These are phyloP conservation scores for Pilophorus perplexus DNA, from an alignment of 2,888 invertebrate genomes.

Conservation along the genomic window DNA sequence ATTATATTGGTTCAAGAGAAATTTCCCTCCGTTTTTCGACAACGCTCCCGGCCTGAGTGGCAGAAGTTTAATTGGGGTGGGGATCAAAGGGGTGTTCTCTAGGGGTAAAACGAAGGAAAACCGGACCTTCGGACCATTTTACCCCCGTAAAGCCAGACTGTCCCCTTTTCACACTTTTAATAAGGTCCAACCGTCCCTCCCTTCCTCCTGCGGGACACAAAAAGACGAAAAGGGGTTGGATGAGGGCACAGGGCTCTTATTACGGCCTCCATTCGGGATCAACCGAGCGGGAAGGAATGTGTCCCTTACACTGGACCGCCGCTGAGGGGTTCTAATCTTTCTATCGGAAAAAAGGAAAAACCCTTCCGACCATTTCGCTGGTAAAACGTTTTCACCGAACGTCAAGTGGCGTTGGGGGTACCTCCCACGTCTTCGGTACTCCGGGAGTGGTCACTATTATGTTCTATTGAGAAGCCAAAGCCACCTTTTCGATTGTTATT, in stretches of 20 bases:
- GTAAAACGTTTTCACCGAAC: conserved; percentile 16
- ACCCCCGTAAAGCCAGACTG: not conserved
- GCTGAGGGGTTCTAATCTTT: conserved; percentile 24
- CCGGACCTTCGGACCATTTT: conserved; percentile 7
- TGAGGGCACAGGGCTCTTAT: conserved; percentile 14
- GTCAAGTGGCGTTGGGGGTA: no score
- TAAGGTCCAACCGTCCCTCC: conserved; percentile 8
- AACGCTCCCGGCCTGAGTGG: no score
- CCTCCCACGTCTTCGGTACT: no score
- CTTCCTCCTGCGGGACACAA: not conserved
- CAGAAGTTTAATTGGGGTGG: no score
- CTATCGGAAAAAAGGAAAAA: conserved; percentile 28
- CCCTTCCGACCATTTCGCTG: conserved; percentile 18
- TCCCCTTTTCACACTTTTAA: conserved; percentile 25
- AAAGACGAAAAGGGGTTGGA: not conserved
- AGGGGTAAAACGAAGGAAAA: conserved; percentile 6
- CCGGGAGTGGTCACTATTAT: no score
- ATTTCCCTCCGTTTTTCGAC: no score
- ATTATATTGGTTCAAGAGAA: no score
- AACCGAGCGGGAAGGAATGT: conserved; percentile 31
- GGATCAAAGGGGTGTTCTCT: not conserved
- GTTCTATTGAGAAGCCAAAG: no score
- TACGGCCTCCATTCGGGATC: conserved; percentile 22
- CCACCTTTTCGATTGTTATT: no score
- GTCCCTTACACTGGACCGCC: conserved; percentile 3